Percentiles rank a stretch among this genome's conserved stretches.
phyloP scores from a whole-genome alignment of 2,888 invertebrate genomes.

The Andrena bucephala region DNA sequence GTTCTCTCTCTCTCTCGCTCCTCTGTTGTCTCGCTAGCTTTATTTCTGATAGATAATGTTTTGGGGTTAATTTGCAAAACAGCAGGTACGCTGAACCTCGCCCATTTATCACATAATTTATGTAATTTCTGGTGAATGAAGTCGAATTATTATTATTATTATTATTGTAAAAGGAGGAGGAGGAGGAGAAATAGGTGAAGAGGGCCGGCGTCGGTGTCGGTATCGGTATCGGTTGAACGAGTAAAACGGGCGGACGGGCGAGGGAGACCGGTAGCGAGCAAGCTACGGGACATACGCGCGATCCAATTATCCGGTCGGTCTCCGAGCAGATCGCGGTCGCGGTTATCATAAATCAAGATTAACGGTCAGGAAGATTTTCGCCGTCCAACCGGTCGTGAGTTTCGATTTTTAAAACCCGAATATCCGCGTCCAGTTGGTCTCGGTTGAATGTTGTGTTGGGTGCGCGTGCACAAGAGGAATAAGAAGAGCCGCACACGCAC shows the following conservation, averaged over 20 bases:
- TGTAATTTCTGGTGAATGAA: no score
- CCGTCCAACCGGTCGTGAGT: slow-evolving; percentile 61
- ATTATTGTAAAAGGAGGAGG: not conserved
- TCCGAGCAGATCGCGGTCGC: slow-evolving; percentile 65
- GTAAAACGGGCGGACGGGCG: not conserved
- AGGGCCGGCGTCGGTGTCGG: not conserved
- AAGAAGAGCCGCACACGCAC: not conserved
- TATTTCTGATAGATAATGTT: no score
- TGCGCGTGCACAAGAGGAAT: not conserved
- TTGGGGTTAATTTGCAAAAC: no score
- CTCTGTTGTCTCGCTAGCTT: no score
- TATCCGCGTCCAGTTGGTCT: slow-evolving; percentile 26
- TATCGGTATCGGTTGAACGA: slow-evolving; percentile 3
- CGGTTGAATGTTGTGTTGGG: not conserved
- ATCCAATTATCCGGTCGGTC: slow-evolving; percentile 71
- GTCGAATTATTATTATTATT: no score
- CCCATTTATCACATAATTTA: no score
- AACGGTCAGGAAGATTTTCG: slow-evolving; percentile 73
- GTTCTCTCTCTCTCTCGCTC: no score
- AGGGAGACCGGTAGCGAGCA: slow-evolving; percentile 53
- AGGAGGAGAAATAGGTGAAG: not conserved
- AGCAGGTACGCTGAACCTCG: no score
- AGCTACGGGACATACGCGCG: slow-evolving; percentile 48
- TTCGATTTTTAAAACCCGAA: slow-evolving; percentile 58
- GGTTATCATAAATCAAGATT: slow-evolving; percentile 74